Percentiles rank a stretch among this genome's conserved stretches.
Evolutionary conservation across 2,797 vertebrate species (phyloP).

Genomic region (Diceros bicornis): DNA sequence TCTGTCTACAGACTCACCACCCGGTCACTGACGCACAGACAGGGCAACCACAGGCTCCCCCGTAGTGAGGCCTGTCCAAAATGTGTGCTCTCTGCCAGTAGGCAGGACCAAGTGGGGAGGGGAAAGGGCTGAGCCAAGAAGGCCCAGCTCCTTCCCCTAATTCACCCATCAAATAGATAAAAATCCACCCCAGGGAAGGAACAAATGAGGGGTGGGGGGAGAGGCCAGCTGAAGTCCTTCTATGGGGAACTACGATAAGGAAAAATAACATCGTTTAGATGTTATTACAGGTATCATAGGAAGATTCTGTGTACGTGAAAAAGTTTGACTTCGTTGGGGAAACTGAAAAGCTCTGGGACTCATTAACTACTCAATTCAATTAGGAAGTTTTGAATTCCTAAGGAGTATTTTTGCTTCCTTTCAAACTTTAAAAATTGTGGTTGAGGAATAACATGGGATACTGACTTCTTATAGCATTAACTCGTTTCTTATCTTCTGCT

Average conservation of each 20-base stretch:
- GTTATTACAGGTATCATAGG: background rate
- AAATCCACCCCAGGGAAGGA: background rate
- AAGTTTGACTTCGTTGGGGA: background rate
- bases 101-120: background rate
- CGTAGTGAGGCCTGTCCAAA: background rate
- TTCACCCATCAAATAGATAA: background rate
- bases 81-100: background rate
- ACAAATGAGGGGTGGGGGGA: rapidly evolving
- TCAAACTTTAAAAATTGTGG: background rate
- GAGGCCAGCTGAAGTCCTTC: no score
- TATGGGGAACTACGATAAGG: background rate
- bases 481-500: background rate
- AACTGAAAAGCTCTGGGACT: background rate
- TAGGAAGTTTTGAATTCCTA: background rate
- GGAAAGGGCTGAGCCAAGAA: background rate
- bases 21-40: background rate
- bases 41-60: background rate
- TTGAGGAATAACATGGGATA: background rate
- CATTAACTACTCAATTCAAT: background rate
- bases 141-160: background rate
- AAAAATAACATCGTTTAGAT: background rate
- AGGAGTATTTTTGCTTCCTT: background rate
- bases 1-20: background rate
- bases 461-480: background rate
- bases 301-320: background rate